Evolutionary conservation across 1,140 invertebrate species (phyloP).

Genomic region (Homalodisca vitripennis): DNA sequence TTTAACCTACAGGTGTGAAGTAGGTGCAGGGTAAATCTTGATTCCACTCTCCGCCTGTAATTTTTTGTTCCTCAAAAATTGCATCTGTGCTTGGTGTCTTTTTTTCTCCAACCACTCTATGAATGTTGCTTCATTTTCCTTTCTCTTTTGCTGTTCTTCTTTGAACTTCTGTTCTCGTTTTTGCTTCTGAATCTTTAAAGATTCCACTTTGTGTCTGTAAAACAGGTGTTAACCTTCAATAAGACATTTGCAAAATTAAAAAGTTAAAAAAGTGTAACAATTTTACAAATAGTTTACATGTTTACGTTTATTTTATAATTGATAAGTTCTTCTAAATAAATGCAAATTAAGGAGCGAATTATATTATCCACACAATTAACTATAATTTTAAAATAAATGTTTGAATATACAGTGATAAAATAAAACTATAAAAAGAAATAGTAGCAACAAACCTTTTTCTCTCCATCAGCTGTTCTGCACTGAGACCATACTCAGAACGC

Average conservation of each 20-base stretch:
- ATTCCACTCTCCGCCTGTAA: conserved; percentile 26
- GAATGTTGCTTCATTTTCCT: conserved; percentile 40
- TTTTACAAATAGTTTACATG: too few relatives aligned
- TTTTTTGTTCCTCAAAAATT: conserved; percentile 33
- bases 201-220: conserved; percentile 33
- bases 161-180: conserved; percentile 29
- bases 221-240: too few relatives aligned
- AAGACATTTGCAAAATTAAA: too few relatives aligned
- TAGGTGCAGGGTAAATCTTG: conserved; percentile 33
- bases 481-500: conserved; percentile 42
- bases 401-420: not conserved
- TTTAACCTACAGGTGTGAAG: conserved; percentile 35
- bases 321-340: too few relatives aligned
- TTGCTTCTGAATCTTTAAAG: conserved; percentile 14
- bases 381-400: not conserved
- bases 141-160: conserved; percentile 35
- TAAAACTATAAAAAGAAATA: not conserved
- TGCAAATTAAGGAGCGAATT: not conserved
- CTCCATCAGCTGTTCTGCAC: conserved; percentile 41
- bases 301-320: too few relatives aligned
- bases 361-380: not conserved
- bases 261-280: too few relatives aligned
- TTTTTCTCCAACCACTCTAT: conserved; percentile 39
- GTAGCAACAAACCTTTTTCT: conserved; percentile 43
- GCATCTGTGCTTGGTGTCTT: conserved; percentile 35